Evolutionary conservation across 1,140 invertebrate species (phyloP).

Genomic region (Lepidurus apus): DNA sequence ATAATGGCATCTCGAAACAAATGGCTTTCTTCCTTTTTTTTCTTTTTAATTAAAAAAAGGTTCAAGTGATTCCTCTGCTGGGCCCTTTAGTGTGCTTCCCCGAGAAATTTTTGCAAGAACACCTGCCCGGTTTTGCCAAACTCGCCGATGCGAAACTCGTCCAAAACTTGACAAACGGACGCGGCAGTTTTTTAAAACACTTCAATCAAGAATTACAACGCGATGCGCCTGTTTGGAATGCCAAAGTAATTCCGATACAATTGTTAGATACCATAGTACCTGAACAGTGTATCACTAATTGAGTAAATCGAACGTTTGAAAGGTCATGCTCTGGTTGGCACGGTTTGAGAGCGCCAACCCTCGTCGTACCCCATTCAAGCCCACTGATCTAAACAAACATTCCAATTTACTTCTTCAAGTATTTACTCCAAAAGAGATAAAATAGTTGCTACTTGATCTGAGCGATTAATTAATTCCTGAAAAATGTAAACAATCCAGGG

Average conservation of each 20-base stretch:
- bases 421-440: not conserved
- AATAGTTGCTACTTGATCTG: not conserved
- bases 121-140: not conserved
- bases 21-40: not conserved
- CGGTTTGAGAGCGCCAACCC: not conserved
- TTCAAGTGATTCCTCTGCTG: not conserved
- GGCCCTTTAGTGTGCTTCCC: not conserved
- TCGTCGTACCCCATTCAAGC: not conserved
- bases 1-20: not conserved
- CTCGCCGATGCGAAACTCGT: not conserved
- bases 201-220: not conserved
- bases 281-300: not conserved
- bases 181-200: not conserved
- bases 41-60: not conserved
- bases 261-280: not conserved
- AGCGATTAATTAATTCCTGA: too few species aligned
- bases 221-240: conserved; percentile 10
- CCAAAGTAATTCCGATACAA: not conserved
- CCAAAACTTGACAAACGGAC: not conserved
- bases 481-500: not conserved
- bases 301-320: not conserved
- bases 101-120: not conserved
- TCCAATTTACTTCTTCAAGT: not conserved
- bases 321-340: not conserved
- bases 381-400: not conserved